Conservation (phyloP, 2,113 vertebrate species). For the Ia io region DNA sequence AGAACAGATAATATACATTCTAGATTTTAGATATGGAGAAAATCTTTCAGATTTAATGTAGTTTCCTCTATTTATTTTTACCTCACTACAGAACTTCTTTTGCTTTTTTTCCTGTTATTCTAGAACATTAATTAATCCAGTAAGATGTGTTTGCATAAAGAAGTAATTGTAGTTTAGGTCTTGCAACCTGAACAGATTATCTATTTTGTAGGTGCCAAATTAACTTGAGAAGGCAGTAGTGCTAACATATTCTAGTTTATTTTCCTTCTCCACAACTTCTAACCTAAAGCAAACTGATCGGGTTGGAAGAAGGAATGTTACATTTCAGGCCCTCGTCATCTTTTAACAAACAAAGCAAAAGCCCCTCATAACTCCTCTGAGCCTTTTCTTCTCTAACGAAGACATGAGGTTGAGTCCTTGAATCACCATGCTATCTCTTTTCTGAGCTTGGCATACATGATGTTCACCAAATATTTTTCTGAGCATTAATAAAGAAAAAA, state of each 20-base stretch:
- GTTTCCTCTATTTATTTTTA: conserved; percentile 7
- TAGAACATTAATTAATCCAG: neutral
- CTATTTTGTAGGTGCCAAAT: neutral
- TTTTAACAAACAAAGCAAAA: neutral
- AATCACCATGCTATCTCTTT: neutral
- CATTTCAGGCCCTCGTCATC: neutral
- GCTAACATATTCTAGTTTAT: neutral
- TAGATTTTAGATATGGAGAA: neutral
- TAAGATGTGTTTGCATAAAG: neutral
- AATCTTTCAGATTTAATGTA: neutral
- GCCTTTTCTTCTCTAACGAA: neutral
- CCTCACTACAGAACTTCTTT: neutral
- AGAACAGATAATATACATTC: neutral
- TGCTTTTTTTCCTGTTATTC: neutral
- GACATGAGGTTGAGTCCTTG: neutral
- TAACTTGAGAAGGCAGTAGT: neutral
- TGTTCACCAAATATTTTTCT: neutral
- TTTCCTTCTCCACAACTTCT: neutral
- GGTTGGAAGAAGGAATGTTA: neutral
- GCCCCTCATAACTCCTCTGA: too few species aligned
- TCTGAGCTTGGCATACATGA: neutral
- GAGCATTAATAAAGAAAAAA: neutral
- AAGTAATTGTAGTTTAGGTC: neutral
- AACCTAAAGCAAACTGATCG: neutral
- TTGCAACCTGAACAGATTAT: neutral